Evolutionary conservation across 2,797 vertebrate genomes (phyloP), one percentile per base, ranked within the genome.

Genomic region (Sebastes oblongus): DNA sequence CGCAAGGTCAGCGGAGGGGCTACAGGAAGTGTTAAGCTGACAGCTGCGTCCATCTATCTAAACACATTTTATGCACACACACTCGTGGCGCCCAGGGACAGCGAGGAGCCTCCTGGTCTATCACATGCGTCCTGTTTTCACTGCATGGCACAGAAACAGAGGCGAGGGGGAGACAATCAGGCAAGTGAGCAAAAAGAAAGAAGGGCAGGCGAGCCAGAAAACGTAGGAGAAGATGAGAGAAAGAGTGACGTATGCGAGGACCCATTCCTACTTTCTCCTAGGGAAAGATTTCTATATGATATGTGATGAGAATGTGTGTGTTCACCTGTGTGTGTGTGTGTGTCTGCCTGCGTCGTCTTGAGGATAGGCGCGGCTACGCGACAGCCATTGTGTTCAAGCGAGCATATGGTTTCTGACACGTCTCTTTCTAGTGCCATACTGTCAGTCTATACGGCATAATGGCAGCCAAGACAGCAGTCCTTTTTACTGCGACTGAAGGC

Each of bases 371-470:
- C 20, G n/a, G 74, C 81, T 20, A 82, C 58, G 67, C 60, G 36
- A 30, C 81, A 77, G 86, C 78, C 83, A 91, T 91, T 89, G 91
- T 93, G 91, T 83, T 85, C 59, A 72, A 84, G 80, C 9, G 83
- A 94, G 87, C 93, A 94, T 93, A 94, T 94, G 94, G 92, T 91
- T 92, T 87, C n/a, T 90, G 90, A 90, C 89, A 90, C 78, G 77
- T 90, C 82, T 92, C 91, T 93, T 92, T 93, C 81, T 91, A 92
- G 91, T 93, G 91, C 91, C 91, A 90, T 92, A 89, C 91, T 80
- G 88, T 91, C 87, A 90, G 89, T 92, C 91, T 93, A 89, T 93
- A 92, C 84, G 77, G 85, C 90, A 68, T 77, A 54, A 87, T 86
- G 87, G 91, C 90, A 92, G 93, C 94, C 94, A 94, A 93, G 91